phyloP scores from a whole-genome alignment of 2,888 invertebrate genomes.

The Cheilosia vernalis region DNA sequence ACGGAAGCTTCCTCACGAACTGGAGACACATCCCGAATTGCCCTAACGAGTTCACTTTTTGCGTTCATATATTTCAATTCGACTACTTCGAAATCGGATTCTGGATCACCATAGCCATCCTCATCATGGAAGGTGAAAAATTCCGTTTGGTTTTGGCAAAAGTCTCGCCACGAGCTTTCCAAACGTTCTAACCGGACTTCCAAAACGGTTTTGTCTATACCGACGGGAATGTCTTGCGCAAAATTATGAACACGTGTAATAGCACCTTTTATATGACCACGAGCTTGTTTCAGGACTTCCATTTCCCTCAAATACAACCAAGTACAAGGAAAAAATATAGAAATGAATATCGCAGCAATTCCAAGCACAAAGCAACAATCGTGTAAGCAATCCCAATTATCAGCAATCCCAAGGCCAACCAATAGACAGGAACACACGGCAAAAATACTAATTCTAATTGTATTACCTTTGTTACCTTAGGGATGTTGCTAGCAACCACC shows the following conservation, averaged over 20 bases:
- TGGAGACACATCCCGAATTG: too few species aligned
- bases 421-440: too few species aligned
- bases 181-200: constrained; percentile 25
- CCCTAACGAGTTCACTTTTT: constrained; percentile 15
- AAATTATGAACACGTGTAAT: constrained; percentile 6
- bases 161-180: constrained; percentile 11
- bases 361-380: not conserved
- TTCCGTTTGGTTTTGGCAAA: constrained; percentile 11
- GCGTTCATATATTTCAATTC: constrained; percentile 16
- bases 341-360: not conserved
- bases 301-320: constrained; percentile 6
- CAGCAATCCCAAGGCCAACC: too few species aligned
- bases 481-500: too few species aligned
- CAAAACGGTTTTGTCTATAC: not conserved
- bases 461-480: too few species aligned
- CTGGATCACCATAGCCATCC: too few species aligned
- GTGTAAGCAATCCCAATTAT: too few species aligned
- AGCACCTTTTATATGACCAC: constrained; percentile 26
- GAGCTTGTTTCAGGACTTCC: constrained; percentile 27
- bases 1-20: too few species aligned
- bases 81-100: constrained; percentile 19
- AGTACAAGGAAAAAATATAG: not conserved
- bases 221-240: not conserved
- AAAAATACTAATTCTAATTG: too few species aligned
- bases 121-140: too few species aligned